Evolutionary conservation across 1,140 invertebrate species (phyloP).

Genomic region (Listronotus bonariensis): DNA sequence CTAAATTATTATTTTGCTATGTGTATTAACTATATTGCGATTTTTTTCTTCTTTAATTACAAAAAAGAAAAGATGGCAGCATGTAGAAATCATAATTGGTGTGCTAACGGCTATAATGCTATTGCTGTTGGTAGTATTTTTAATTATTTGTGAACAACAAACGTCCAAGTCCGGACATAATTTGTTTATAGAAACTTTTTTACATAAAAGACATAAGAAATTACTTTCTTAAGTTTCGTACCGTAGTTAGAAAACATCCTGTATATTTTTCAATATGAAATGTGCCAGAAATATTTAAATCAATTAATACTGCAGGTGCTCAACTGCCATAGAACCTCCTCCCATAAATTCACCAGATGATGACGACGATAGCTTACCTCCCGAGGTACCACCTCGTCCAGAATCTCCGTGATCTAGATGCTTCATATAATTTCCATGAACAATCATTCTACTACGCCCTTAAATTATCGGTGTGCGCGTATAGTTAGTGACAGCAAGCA

Average conservation of each 20-base stretch:
- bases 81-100: constrained; percentile 73
- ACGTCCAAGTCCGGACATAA: no score
- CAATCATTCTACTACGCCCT: background rate
- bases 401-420: constrained; percentile 21
- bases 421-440: background rate
- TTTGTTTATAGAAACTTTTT: constrained; percentile 70
- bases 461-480: constrained; percentile 4
- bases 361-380: constrained; percentile 40
- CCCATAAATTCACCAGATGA: constrained; percentile 11
- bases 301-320: background rate
- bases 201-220: no score
- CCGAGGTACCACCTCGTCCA: constrained; percentile 52
- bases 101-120: constrained; percentile 74
- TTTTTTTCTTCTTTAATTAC: constrained; percentile 58
- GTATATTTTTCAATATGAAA: constrained; percentile 70
- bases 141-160: constrained; percentile 69
- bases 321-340: background rate
- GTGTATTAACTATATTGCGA: constrained; percentile 5
- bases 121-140: constrained; percentile 67
- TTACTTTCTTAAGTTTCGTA: no score
- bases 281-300: background rate
- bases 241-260: no score
- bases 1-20: no score
- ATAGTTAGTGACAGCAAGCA: background rate
- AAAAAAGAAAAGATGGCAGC: constrained; percentile 64